Base-by-base conservation (phyloP, 2,797 vertebrate genomes). In the Lagocephalus sceleratus region DNA sequence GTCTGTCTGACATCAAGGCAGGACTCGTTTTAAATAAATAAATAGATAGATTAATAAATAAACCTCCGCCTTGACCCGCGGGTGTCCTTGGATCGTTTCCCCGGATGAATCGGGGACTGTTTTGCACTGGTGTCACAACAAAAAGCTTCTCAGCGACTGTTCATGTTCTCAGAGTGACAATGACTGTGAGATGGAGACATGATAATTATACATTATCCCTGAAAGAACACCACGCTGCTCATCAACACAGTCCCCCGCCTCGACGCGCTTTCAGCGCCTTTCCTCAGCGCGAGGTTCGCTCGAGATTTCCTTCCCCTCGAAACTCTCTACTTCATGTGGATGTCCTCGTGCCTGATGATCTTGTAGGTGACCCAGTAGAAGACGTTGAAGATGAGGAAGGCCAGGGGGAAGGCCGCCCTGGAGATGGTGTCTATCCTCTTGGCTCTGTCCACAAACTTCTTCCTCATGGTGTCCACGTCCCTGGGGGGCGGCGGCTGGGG, bases 291-390 rank as follows among this genome's bases (percentile, higher is more conserved):
- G 82, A 85, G 79, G 82, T 76, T 72, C 43, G 22, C 16, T 65
- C 55, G 38, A 5, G 7, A 46, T 32, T 10, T 58, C 42, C 32
- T 57, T 44, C 35, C 40, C 53, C 5, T 11, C n/a, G 6, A 10
- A 2, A 20, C 25, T 5, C 3, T 68, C 82, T 93, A 97, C 78
- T 94, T 92, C 82, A 92, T 91, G 83, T 93, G 89, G 68, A 94
- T 87, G 87, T 94, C 93, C 85, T 98, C 95, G 49, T 98, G 92
- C 61, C 96, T 85, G 89, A 99, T 97, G 86, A 99, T 98, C 90
- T 99, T 99, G 78, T 98, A 99, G n/a, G 95, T 99, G 82, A 99
- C 93, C 97, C 97, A 99, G 88, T 99, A 99, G 89, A 99, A 97
- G 89, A 98, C 90, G 75, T 99, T 99, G 88, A 99, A 99, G 85